Conservation (phyloP, 2,888 invertebrate species). For the Cerceris ruficornis region DNA sequence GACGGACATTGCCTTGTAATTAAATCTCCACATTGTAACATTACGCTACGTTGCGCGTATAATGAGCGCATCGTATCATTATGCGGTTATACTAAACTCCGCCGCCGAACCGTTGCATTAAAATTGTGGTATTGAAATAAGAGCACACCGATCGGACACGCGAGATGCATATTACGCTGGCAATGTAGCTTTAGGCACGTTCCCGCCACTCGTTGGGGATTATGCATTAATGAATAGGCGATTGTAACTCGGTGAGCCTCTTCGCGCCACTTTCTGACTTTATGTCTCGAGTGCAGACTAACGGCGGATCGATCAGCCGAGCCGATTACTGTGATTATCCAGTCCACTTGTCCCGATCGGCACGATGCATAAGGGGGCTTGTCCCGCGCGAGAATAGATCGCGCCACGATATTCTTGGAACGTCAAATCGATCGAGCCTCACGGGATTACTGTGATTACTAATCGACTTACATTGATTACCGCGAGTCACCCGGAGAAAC, state of each 20-base stretch:
- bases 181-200: constrained; percentile 20
- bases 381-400: constrained; percentile 34
- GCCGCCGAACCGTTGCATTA: constrained; percentile 29
- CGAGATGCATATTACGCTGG: constrained; percentile 5
- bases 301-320: constrained; percentile 28
- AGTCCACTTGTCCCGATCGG: constrained; percentile 40
- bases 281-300: constrained; percentile 12
- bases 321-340: constrained; percentile 52
- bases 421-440: constrained; percentile 25
- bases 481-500: not conserved
- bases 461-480: constrained; percentile 39
- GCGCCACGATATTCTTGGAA: constrained; percentile 23
- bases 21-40: too few species aligned
- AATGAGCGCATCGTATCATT: constrained; percentile 32
- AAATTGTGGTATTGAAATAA: constrained; percentile 31
- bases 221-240: constrained; percentile 35
- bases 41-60: constrained; percentile 1
- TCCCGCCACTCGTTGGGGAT: constrained; percentile 2
- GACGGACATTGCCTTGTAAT: too few species aligned
- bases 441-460: constrained; percentile 39
- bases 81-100: constrained; percentile 35
- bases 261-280: constrained; percentile 25
- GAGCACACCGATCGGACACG: not conserved
- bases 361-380: constrained; percentile 15
- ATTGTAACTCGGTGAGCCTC: constrained; percentile 12